Conservation (phyloP, 2,888 invertebrate species). For the Drosophila kanekoi region DNA sequence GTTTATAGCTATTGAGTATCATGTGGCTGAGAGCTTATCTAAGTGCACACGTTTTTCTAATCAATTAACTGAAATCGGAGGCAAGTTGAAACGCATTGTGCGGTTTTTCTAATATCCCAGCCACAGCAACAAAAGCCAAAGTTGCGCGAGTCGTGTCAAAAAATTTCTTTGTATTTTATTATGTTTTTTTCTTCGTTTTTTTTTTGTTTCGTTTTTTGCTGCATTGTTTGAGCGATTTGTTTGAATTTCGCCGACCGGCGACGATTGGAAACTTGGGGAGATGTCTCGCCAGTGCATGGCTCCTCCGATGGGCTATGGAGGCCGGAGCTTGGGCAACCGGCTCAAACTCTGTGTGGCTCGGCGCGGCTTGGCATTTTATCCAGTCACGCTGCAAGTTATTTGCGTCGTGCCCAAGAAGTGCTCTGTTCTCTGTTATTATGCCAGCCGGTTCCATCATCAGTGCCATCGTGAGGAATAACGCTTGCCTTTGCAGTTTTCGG, state of each 20-base stretch:
- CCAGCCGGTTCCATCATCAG: conserved; percentile 75
- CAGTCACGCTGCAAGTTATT: conserved; percentile 80
- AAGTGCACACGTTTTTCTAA: conserved; percentile 64
- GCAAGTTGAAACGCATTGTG: conserved; percentile 44
- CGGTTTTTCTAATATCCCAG: conserved; percentile 56
- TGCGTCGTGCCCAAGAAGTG: conserved; percentile 63
- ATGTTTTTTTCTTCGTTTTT: conserved; percentile 29
- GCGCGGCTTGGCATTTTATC: conserved; percentile 73
- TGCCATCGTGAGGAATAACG: conserved; percentile 40
- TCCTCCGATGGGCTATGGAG: conserved; percentile 4
- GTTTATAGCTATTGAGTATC: conserved; percentile 3
- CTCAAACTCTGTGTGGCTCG: conserved; percentile 47
- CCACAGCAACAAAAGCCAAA: conserved; percentile 41
- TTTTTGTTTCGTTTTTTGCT: conserved; percentile 39
- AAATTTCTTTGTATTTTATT: conserved; percentile 57
- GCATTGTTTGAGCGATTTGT: conserved; percentile 79
- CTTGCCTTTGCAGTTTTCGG: conserved; percentile 57
- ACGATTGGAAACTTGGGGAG: conserved; percentile 64
- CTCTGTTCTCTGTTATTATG: conserved; percentile 72
- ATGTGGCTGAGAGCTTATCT: conserved; percentile 33
- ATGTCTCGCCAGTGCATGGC: conserved; percentile 59
- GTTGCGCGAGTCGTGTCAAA: conserved; percentile 73
- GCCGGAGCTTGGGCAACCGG: conserved; percentile 1
- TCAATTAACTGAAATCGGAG: conserved; percentile 75
- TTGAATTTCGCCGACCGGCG: conserved; percentile 74